These are phyloP conservation scores for Pogonocichla stellata DNA, from an alignment of 2,113 vertebrate genomes.

Conservation along the genomic window DNA sequence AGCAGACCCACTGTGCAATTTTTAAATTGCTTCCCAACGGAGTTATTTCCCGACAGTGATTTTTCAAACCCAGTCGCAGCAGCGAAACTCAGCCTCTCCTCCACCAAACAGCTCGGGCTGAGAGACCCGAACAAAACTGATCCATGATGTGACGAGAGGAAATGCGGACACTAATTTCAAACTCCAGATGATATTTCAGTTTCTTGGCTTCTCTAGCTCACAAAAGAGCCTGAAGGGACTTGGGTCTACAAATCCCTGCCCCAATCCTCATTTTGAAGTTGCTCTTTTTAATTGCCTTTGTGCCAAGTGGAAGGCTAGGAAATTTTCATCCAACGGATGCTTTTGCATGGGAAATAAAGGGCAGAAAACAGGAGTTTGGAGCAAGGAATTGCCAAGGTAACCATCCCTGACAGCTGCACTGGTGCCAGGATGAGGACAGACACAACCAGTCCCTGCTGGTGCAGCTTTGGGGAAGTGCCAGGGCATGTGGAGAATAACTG, in stretches of 20 bases:
- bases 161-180: rapidly evolving
- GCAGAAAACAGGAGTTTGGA: not conserved
- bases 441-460: rapidly evolving
- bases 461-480: not conserved
- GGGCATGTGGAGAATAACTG: not conserved
- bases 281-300: conserved; percentile 45
- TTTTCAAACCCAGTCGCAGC: not conserved
- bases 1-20: not conserved
- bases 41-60: not conserved
- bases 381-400: not conserved
- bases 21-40: conserved; percentile 1
- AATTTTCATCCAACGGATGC: not conserved
- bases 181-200: not conserved
- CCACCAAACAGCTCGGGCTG: not conserved
- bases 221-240: not conserved
- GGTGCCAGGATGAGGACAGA: not conserved
- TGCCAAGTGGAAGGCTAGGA: not conserved
- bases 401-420: not conserved
- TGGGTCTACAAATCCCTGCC: not conserved
- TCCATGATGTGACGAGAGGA: rapidly evolving
- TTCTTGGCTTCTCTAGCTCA: not conserved
- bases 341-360: not conserved
- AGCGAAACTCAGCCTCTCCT: not conserved
- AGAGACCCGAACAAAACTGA: rapidly evolving
- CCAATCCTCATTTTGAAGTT: conserved; percentile 16